Percentiles rank a stretch among this genome's conserved stretches.
Conservation (phyloP, 2,113 vertebrate species). For the Orycteropus afer region DNA sequence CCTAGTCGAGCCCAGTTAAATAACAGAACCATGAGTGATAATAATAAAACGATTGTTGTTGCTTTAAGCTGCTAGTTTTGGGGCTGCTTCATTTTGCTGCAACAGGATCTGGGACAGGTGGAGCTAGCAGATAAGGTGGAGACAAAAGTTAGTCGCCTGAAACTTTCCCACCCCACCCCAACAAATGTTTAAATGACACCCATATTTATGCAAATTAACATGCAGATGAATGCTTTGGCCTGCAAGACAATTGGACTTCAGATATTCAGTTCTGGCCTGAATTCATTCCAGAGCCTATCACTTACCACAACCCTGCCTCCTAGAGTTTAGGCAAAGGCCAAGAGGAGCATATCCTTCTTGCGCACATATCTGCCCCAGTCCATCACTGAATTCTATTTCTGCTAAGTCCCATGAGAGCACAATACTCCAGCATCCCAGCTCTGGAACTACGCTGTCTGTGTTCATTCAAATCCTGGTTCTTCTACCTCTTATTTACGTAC, state of each 20-base stretch:
- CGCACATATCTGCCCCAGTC: background rate
- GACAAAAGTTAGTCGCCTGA: constrained; percentile 4
- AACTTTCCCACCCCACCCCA: background rate
- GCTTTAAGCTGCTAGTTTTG: background rate
- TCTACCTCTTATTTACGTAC: background rate
- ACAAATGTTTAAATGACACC: constrained; percentile 30
- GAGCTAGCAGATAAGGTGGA: background rate
- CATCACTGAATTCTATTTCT: background rate
- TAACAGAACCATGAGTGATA: background rate
- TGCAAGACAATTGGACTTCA: background rate
- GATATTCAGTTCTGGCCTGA: background rate
- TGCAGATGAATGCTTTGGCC: background rate
- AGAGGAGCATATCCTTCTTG: background rate
- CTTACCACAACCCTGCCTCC: background rate
- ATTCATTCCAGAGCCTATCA: background rate
- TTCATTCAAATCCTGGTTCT: background rate
- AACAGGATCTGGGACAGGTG: background rate
- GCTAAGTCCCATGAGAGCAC: background rate
- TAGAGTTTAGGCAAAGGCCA: background rate
- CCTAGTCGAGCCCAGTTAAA: background rate
- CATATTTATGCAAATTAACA: constrained; percentile 25
- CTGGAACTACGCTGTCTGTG: background rate
- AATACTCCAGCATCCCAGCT: background rate
- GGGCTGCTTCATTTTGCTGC: background rate
- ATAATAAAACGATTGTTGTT: background rate